Base-by-base conservation (phyloP, 1,140 invertebrate genomes). In the Aphaenogaster rudis region DNA sequence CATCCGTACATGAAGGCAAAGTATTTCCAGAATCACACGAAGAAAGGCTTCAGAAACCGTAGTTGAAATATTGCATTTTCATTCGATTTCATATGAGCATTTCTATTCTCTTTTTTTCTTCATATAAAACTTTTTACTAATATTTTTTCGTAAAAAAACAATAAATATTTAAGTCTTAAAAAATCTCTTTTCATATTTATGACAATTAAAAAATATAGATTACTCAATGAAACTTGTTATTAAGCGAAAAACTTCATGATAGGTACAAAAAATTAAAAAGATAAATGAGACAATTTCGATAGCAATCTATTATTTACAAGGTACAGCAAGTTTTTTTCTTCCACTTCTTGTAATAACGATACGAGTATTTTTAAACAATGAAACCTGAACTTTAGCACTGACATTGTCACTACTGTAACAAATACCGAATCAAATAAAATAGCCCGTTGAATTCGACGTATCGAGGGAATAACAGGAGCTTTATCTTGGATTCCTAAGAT, bases 81-180 rank as follows among this genome's bases (percentile, higher is more conserved):
- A 28, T 54, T 28, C 11, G 4, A 71, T 71, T 48, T 67, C 39
- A 59, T 21, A 39, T 5, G 7, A 17, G 33, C 6, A n/a, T 74
- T 33, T 57, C 17, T 39, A 54, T 76, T 76, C 13, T 71, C n/a
- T 76, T n/a, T 17, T 57, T 52, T 50, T 69, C 5, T 69, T 48
- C 6, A 45, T 69, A 2, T 28, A 69, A 42, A 28, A 57, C 4
- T 39, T 57, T 59, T 42, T 42, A 42, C 11, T 21, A 21, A 57
- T 28, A 28, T 7, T 59, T 59, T 59, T 77, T 42, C 17, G 0
- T 21, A n/a, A 9, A 39, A 54, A 72, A 72, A n/a, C 28, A 76
- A 76, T 76, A 52, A 61, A 42, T 2, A n/a, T 52, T 52, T 50
- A 1, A 36, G 13, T 33, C 28, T 17, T 11, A 33, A 71, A n/a